These are phyloP conservation scores for Adoxophyes honmai DNA, from an alignment of 1,140 invertebrate genomes.

Conservation along the genomic window DNA sequence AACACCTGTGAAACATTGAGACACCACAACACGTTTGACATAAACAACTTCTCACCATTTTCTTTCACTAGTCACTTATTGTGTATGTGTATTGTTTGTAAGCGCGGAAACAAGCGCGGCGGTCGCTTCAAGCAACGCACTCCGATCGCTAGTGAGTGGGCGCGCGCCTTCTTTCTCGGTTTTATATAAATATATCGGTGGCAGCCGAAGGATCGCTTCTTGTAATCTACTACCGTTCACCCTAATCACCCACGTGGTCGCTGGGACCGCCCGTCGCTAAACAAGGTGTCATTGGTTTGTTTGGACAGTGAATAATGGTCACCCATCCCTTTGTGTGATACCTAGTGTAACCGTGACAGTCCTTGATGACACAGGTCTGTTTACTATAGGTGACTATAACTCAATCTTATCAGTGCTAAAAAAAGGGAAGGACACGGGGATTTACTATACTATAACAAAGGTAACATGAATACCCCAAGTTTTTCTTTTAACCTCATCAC, in stretches of 20 bases:
- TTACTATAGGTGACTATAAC: not conserved
- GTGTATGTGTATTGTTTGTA: not conserved
- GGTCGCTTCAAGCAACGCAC: not conserved
- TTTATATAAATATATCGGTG: slow-evolving; percentile 33
- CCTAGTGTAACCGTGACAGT: not conserved
- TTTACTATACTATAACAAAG: no score
- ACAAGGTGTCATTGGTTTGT: slow-evolving; percentile 5
- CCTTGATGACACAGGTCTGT: slow-evolving; percentile 1
- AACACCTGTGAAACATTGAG: not conserved
- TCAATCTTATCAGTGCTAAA: slow-evolving; percentile 1
- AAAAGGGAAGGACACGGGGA: not conserved
- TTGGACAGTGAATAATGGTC: slow-evolving; percentile 1
- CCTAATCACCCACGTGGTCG: not conserved
- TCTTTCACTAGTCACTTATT: slow-evolving; percentile 10
- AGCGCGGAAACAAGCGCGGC: not conserved
- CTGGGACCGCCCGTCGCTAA: slow-evolving; percentile 12
- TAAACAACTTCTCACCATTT: slow-evolving; percentile 21
- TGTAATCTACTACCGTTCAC: slow-evolving; percentile 21
- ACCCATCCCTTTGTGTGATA: not conserved
- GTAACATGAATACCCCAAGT: no score
- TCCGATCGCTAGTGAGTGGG: slow-evolving; percentile 20
- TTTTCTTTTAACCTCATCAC: no score
- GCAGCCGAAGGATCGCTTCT: slow-evolving; percentile 20
- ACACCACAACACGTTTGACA: slow-evolving; percentile 3
- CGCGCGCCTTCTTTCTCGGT: slow-evolving; percentile 15